These are phyloP conservation scores for Camelus bactrianus DNA, from an alignment of 2,113 vertebrate genomes.

Conservation along the genomic window DNA sequence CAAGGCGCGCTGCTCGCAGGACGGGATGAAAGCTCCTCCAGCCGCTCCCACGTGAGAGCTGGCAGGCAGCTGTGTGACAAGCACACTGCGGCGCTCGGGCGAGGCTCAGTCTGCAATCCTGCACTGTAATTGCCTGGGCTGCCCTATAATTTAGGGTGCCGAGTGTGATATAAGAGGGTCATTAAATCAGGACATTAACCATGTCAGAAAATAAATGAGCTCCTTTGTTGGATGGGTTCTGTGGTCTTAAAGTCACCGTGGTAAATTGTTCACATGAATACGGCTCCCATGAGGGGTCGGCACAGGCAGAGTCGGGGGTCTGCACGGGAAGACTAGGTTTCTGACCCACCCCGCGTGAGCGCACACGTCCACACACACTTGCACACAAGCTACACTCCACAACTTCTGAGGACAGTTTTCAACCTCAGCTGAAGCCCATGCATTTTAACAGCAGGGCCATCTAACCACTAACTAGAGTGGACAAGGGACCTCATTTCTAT, in stretches of 20 bases:
- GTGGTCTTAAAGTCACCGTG: constrained; percentile 25
- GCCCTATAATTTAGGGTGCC: constrained; percentile 86
- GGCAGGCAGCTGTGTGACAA: constrained; percentile 71
- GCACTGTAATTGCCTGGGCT: constrained; percentile 80
- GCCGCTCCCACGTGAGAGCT: constrained; percentile 42
- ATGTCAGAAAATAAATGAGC: constrained; percentile 83
- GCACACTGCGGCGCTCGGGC: constrained; percentile 52
- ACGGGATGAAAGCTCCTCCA: constrained; percentile 72
- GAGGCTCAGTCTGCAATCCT: constrained; percentile 75
- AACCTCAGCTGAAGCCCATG: not conserved
- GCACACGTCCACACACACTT: accelerated
- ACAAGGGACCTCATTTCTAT: accelerated
- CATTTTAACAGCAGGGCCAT: not conserved
- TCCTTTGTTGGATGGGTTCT: constrained; percentile 81
- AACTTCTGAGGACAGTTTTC: not conserved
- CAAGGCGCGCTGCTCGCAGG: constrained; percentile 36
- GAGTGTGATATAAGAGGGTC: constrained; percentile 83
- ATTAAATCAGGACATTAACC: constrained; percentile 86
- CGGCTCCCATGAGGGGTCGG: not conserved
- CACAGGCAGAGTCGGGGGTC: not conserved
- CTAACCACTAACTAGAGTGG: not conserved
- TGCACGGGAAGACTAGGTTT: not conserved
- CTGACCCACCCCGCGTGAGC: accelerated
- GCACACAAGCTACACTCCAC: not conserved
- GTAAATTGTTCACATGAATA: constrained; percentile 67